Conservation (phyloP, 53 echinoderm and acorn worm species). For the Paracentrotus lividus region DNA sequence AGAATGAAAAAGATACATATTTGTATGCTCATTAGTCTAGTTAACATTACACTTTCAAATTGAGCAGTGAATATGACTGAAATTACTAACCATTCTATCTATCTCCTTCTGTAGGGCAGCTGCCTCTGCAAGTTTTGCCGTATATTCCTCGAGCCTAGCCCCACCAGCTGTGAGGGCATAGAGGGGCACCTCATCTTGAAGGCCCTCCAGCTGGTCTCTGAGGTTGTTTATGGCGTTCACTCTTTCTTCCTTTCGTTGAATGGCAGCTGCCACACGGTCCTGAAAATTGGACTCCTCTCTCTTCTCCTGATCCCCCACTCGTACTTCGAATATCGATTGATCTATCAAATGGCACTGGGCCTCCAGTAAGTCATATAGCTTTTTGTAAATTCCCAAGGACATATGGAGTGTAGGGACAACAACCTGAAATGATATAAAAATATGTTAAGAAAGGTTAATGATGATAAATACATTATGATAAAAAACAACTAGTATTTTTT, state of each 20-base stretch:
- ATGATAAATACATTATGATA: too few relatives aligned
- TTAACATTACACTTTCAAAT: neutral
- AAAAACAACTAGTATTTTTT: too few relatives aligned
- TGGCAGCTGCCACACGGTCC: neutral
- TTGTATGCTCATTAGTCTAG: neutral
- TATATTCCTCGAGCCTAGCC: neutral
- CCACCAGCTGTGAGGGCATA: neutral
- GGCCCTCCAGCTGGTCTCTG: neutral
- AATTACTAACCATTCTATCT: neutral
- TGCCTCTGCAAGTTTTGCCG: neutral
- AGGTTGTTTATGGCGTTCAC: neutral
- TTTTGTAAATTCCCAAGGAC: neutral
- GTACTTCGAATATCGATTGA: neutral
- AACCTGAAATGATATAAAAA: neutral
- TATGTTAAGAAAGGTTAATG: too few relatives aligned
- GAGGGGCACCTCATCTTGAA: conserved; percentile 65
- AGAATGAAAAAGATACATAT: neutral
- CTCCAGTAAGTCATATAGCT: neutral
- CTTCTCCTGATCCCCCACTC: neutral
- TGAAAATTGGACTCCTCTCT: neutral
- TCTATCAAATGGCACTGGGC: neutral
- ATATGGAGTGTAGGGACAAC: conserved; percentile 17
- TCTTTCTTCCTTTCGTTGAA: neutral
- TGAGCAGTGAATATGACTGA: neutral
- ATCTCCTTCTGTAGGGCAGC: neutral